These are phyloP conservation scores for Pterocles gutturalis DNA, from an alignment of 2,113 vertebrate genomes.

Conservation along the genomic window DNA sequence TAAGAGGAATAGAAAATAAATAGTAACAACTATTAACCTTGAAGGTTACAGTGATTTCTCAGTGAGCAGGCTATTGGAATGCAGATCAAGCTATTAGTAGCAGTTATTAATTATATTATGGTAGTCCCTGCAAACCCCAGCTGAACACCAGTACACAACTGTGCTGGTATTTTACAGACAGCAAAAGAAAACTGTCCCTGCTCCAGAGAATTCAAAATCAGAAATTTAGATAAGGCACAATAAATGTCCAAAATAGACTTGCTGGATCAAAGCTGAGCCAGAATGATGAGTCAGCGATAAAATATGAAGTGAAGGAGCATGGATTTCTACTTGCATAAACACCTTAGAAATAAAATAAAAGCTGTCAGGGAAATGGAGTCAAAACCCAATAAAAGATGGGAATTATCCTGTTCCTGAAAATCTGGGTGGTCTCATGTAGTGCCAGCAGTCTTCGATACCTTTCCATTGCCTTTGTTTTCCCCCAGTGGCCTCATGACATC, in stretches of 20 bases:
- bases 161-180: not conserved
- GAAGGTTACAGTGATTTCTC: not conserved
- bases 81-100: not conserved
- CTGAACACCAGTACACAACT: not conserved
- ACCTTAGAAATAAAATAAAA: not conserved
- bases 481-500: not conserved
- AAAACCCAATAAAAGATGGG: not conserved
- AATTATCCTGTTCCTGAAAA: not conserved
- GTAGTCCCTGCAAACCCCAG: not conserved
- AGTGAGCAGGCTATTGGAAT: not conserved
- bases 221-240: not conserved
- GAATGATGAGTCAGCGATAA: not conserved
- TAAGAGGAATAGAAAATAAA: slow-evolving; percentile 1
- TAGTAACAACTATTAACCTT: not conserved
- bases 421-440: not conserved
- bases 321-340: not conserved
- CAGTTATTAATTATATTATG: not conserved
- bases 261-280: not conserved
- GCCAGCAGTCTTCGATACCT: fast-evolving
- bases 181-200: not conserved
- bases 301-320: not conserved
- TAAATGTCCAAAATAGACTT: not conserved
- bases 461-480: not conserved
- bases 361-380: not conserved
- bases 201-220: not conserved